A percentile compares a stretch with the other conserved stretches of the same genome.
These are phyloP conservation scores for human (Homo sapiens) DNA, from an alignment of 2,113 vertebrate genomes.

Conservation along the genomic window GRCh38 chr2:122194501-122195000, in stretches of 20 bases:
- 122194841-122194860: not conserved
- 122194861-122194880: not conserved
- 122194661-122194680: not conserved
- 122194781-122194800: not conserved
- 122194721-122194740: not conserved
- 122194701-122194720: too few relatives aligned
- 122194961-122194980: not conserved
- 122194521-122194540: not conserved
- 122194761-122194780: not conserved
- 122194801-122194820: not conserved
- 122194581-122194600: not conserved
- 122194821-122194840: not conserved
- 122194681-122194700: not conserved
- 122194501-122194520: not conserved
- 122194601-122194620: not conserved
- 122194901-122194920: not conserved
- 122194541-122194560: not conserved
- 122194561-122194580: not conserved
- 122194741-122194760: not conserved
- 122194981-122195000: rapidly evolving
- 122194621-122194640: not conserved
- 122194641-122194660: not conserved
- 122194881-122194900: too few relatives aligned
- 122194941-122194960: not conserved
- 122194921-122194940: not conserved